phyloP scores from a whole-genome alignment of 2,888 invertebrate genomes.

The Drosophila rellima region DNA sequence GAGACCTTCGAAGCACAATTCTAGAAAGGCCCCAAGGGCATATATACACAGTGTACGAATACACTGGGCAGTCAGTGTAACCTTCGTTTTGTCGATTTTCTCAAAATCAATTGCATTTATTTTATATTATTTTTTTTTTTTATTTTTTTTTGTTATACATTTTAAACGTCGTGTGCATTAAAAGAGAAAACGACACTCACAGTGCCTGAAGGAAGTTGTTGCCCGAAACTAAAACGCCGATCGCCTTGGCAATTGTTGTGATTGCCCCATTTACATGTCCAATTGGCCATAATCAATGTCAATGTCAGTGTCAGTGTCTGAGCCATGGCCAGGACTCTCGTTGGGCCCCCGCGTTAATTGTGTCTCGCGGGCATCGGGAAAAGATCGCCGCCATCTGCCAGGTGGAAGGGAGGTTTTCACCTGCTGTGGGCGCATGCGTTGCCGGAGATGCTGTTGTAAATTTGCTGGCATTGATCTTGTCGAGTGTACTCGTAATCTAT shows the following conservation, averaged over 20 bases:
- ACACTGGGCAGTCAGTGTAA: constrained; percentile 5
- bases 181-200: constrained; percentile 28
- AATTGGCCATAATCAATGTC: constrained; percentile 67
- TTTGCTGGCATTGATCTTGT: constrained; percentile 82
- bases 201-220: constrained; percentile 40
- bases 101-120: constrained; percentile 75
- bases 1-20: constrained; percentile 64
- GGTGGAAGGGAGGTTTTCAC: constrained; percentile 67
- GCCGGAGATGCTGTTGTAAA: constrained; percentile 49
- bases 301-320: constrained; percentile 29
- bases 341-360: constrained; percentile 73
- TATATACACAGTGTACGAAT: neutral
- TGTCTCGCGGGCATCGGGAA: constrained; percentile 63
- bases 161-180: constrained; percentile 46
- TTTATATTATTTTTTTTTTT: constrained; percentile 38
- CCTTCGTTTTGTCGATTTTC: constrained; percentile 63
- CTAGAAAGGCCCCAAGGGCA: constrained; percentile 70
- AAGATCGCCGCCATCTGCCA: constrained; percentile 38
- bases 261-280: constrained; percentile 66
- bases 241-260: constrained; percentile 18
- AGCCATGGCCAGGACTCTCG: constrained; percentile 31
- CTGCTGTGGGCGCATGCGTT: constrained; percentile 61
- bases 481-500: constrained; percentile 83
- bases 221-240: constrained; percentile 36
- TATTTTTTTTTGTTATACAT: constrained; percentile 19